Evolutionary conservation across 2,797 vertebrate genomes (phyloP), one percentile per base, ranked within the genome.

Genomic region (Cyclopterus lumpus): DNA sequence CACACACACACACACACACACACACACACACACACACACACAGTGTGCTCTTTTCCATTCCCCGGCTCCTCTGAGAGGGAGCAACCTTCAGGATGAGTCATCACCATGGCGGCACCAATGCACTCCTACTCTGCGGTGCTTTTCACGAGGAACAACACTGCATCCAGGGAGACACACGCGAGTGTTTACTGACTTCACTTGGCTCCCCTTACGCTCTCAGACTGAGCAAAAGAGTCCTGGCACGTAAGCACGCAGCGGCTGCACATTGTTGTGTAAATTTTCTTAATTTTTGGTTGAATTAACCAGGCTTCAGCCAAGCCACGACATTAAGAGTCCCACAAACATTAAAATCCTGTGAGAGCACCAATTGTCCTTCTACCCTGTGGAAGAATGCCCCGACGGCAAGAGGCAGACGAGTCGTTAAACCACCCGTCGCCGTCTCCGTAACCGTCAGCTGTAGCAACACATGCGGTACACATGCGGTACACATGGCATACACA

Each of bases 1-100:
- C 42, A 16, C 42, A 44, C 42, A 44, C 42, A 7, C 42, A 44
- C 36, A 6, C 36, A 38, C 36, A 1, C 36, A 62, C 40, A 58
- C 8, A 44, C 18, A 58, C 9, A 16, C 53, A n/a, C 9, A 59
- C 51, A 57, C 12, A 34, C 24, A 46, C 44, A 18, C 36, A 42
- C 38, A 12, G 26, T 10, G 62, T 48, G 60, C 42, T 57, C 57
- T 18, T 58, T 58, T 57, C 14, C 44, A 67, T 28, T 59, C 55
- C 38, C 32, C 60, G 3, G 55, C 58, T 66, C 69, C 77, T 80
- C 69, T 26, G 51, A 71, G 54, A 55, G 77, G 55, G 71, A 58
- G 30, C 71, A 63, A 48, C 83, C 79, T 81, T 79, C 65, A 76
- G 0, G 68, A 10, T 79, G 75, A 84, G 48, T 84, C 79, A 84